These are phyloP conservation scores for Pteropus alecto DNA, from an alignment of 2,113 vertebrate genomes.

Conservation along the genomic window DNA sequence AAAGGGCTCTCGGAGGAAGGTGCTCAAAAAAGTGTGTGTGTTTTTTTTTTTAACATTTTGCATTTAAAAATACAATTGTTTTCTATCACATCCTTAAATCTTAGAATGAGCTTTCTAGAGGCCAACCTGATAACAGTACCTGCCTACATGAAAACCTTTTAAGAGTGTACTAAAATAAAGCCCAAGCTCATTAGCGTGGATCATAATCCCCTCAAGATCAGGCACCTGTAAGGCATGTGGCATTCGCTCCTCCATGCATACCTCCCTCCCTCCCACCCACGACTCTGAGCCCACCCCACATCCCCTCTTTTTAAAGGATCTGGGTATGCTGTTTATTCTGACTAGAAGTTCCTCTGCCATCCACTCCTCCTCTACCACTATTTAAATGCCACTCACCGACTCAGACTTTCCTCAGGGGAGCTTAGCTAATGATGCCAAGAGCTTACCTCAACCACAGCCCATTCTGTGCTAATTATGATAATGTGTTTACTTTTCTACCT, in stretches of 20 bases:
- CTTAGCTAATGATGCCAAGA: neutral
- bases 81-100: neutral
- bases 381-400: neutral
- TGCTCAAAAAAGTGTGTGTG: neutral
- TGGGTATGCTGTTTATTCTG: neutral
- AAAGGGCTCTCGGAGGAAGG: neutral
- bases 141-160: neutral
- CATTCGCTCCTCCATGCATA: neutral
- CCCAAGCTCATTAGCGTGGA: neutral
- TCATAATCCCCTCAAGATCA: neutral
- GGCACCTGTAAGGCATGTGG: neutral
- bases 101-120: neutral
- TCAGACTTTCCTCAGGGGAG: neutral
- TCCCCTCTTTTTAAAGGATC: neutral
- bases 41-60: neutral
- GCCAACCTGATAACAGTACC: neutral
- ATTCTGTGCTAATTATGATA: neutral
- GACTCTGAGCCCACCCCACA: neutral
- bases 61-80: neutral
- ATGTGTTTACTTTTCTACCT: conserved; percentile 33
- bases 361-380: neutral
- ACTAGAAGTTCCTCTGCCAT: neutral
- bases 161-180: neutral
- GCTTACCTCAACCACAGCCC: conserved; percentile 7
- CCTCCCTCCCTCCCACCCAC: neutral